Conservation (phyloP, 1,140 invertebrate species). For the Heterodera carotae region DNA sequence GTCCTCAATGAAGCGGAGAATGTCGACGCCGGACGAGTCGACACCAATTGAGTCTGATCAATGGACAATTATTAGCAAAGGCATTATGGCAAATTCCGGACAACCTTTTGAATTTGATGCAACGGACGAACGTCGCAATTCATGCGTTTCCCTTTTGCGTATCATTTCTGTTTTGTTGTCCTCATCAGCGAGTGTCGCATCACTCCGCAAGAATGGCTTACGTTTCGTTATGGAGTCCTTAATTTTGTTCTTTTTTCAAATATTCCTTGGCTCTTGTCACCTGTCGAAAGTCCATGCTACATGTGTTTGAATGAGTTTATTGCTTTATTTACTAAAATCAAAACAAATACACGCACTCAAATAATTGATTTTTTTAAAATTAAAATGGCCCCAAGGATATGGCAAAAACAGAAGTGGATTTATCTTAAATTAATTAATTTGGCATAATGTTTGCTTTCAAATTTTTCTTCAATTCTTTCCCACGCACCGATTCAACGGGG, state of each 20-base stretch:
- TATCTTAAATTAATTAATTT: too few relatives aligned
- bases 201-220: slow-evolving; percentile 16
- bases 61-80: not conserved
- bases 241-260: not conserved
- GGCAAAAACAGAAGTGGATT: too few relatives aligned
- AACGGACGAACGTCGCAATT: slow-evolving; percentile 14
- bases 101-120: slow-evolving; percentile 14
- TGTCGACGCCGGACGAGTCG: slow-evolving; percentile 40
- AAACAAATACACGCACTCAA: too few relatives aligned
- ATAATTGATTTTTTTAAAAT: not conserved
- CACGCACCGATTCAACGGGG: too few relatives aligned
- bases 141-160: not conserved
- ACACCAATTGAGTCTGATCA: slow-evolving; percentile 38
- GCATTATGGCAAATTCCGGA: not conserved
- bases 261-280: too few relatives aligned
- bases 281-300: slow-evolving; percentile 1
- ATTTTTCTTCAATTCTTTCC: too few relatives aligned
- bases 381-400: too few relatives aligned
- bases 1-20: slow-evolving; percentile 32
- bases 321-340: not conserved
- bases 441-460: too few relatives aligned
- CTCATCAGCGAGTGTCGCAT: slow-evolving; percentile 23
- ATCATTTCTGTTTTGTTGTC: slow-evolving; percentile 5
- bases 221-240: slow-evolving; percentile 18
- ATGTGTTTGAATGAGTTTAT: not conserved